Base-by-base conservation (phyloP, 1,140 invertebrate species). In the Formica selysi region DNA sequence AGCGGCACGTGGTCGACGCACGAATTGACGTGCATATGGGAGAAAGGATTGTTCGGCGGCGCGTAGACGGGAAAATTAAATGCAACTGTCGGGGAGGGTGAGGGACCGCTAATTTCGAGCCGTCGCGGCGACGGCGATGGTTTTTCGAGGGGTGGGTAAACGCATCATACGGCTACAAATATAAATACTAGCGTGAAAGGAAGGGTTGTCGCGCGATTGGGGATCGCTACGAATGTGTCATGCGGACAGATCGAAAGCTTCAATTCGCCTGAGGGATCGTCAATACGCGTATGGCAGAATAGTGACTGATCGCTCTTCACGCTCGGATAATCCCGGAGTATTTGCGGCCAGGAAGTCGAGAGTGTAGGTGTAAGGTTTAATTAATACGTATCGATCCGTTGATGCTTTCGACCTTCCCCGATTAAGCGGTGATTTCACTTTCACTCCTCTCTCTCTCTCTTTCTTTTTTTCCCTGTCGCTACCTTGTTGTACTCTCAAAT, bases 221-320 rank as follows among this genome's bases (percentile, higher is more conserved):
- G 90, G 90, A 87, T 88, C 81, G 88, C 81, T 88, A 84, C 86
- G 87, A 89, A 89, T 91, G 90, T 91, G 90, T 91, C 90, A 91
- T 91, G 71, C 76, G 80, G 87, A 86, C 74, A 41, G 76, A 89
- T 89, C 85, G 84, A 86, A 86, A 86, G 83, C 80, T 83, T 54
- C 61, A 67, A 86, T 86, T 86, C 83, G 84, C 48, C 70, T n/a
- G 87, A 79, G 88, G 90, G 86, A 91, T 91, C 80, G 74, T 57
- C 85, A 65, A 62, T 51, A 51, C 76, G 36, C 62, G 86, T 76
- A 85, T 89, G 87, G 80, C 86, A 65, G 76, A 51, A 91, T 91
- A 89, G 87, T 91, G 90, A 91, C 90, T 88, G 90, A 91, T 91
- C 90, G 90, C 87, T 91, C 90, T 91, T 91, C 85, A 83, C 74